Evolutionary conservation across 2,113 vertebrate species (phyloP).

Genomic region (Sceloporus tristichus): DNA sequence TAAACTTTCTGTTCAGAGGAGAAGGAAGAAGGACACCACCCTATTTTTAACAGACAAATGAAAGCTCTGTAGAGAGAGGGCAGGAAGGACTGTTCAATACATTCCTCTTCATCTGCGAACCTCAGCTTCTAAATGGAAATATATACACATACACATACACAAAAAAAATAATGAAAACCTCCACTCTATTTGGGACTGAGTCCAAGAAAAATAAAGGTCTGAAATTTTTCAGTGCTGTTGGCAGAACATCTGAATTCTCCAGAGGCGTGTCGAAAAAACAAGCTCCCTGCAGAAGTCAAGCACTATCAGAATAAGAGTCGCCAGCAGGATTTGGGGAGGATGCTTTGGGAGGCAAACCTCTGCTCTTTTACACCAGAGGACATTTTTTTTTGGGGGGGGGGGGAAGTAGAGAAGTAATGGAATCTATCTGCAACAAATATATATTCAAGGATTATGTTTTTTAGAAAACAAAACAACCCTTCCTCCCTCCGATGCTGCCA

Average conservation of each 20-base stretch:
- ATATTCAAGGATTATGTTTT: slow-evolving; percentile 9
- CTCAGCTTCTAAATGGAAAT: slow-evolving; percentile 72
- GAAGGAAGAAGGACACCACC: not conserved
- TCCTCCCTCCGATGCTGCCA: slow-evolving; percentile 37
- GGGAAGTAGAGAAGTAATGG: slow-evolving; percentile 32
- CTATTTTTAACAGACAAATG: slow-evolving; percentile 70
- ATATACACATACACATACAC: not conserved
- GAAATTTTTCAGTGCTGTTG: slow-evolving; percentile 71
- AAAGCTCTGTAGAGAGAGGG: slow-evolving; percentile 54
- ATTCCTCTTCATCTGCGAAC: slow-evolving; percentile 58
- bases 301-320: slow-evolving; percentile 76
- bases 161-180: slow-evolving; percentile 58
- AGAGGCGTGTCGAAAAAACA: slow-evolving; percentile 58
- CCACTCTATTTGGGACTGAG: slow-evolving; percentile 58
- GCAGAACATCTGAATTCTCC: slow-evolving; percentile 77
- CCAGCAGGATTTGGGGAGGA: slow-evolving; percentile 35
- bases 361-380: slow-evolving; percentile 59
- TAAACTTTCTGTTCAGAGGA: slow-evolving; percentile 51
- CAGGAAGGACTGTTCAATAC: slow-evolving; percentile 39
- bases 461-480: slow-evolving; percentile 6
- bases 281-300: slow-evolving; percentile 51
- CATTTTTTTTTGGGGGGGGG: no score
- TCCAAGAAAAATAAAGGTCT: slow-evolving; percentile 79
- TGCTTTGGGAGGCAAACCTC: slow-evolving; percentile 30
- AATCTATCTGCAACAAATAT: slow-evolving; percentile 62